A percentile compares a stretch with the other conserved stretches of the same genome.
Conservation (phyloP, 2,113 vertebrate genomes). For the Pardalotus punctatus region DNA sequence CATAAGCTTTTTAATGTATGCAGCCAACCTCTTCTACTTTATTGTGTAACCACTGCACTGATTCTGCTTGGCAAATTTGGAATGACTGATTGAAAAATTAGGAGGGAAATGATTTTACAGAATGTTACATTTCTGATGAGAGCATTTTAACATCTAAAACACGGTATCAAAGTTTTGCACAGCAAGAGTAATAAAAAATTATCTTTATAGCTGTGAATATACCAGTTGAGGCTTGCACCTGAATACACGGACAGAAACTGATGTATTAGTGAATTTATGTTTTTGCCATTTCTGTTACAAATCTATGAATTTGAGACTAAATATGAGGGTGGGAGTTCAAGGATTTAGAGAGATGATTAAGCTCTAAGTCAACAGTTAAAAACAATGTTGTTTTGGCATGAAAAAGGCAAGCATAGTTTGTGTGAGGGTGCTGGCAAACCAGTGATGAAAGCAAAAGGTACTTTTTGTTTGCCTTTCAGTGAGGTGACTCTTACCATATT, state of each 20-base stretch:
- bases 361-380: not conserved
- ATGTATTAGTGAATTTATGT: not conserved
- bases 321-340: not conserved
- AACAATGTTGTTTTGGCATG: not conserved
- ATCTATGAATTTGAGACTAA: not conserved
- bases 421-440: not conserved
- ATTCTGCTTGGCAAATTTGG: not conserved
- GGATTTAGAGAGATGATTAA: not conserved
- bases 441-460: not conserved
- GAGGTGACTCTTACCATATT: not conserved
- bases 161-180: not conserved
- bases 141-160: not conserved
- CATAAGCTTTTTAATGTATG: not conserved
- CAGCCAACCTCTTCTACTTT: not conserved
- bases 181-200: not conserved
- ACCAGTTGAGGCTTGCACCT: not conserved
- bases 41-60: not conserved
- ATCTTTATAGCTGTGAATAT: not conserved
- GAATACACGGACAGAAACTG: not conserved
- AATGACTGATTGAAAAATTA: slow-evolving; percentile 15
- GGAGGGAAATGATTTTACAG: not conserved
- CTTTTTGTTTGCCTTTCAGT: not conserved
- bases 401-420: not conserved
- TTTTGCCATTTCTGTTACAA: not conserved
- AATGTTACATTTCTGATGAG: not conserved